Evolutionary conservation across 2,888 invertebrate species (phyloP), one percentile per base, ranked within the genome.

Genomic region (Hermaeophaga mercurialis): DNA sequence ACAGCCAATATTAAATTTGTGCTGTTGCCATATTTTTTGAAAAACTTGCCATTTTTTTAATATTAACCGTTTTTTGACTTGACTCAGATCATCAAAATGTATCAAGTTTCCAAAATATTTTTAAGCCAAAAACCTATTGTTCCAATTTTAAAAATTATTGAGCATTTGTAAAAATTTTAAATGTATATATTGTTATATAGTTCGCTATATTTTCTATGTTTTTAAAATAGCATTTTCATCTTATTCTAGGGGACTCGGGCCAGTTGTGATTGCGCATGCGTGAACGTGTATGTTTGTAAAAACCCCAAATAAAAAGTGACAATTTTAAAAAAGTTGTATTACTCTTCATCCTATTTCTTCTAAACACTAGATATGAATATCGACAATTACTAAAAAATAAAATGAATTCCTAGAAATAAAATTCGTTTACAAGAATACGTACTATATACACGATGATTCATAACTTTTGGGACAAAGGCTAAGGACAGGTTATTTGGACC

Each of bases 171-270:
- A 62, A 68, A 68, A 64, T 65, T 65, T 66, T 59, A 59, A 61
- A 63, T 69, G 67, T 70, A 68, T 65, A 65, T 67, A 68, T 66
- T 70, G 66, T 68, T 72, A 63, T 65, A 64, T 69, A 67, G 61
- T 68, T 65, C 67, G 68, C 47, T 61, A 62, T 67, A 62, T 70
- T 64, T 64, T 17, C 14, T 41, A 12, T 12, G 22, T 46, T 46
- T 11, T 14, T 50, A 56, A 46, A 62, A 63, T 64, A 58, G 59
- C 63, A 63, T 59, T 69, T 64, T 63, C 68, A 68, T 69, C 61
- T 68, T 69, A 68, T 70, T 66, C 66, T 70, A 69, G 61, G 75
- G 76, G 75, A 76, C 75, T 61, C 63, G 70, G 74, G 75, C 75
- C 76, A 76, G 75, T 76, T 73, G 67, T 66, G 64, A 65, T 66